Conservation (phyloP, 2,888 invertebrate species). For the Drosophila maculinotata region DNA sequence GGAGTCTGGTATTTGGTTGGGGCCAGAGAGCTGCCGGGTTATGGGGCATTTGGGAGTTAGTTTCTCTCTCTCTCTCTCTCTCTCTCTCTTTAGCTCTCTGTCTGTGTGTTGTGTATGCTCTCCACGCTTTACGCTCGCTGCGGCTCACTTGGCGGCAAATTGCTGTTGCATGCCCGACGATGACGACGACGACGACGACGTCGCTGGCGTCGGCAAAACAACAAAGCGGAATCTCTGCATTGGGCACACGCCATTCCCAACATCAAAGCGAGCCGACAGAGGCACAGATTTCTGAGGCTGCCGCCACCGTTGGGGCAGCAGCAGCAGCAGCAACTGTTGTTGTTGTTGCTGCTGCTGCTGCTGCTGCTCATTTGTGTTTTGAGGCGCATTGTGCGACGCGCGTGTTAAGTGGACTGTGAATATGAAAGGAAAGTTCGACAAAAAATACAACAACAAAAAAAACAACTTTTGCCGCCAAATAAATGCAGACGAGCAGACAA, state of each 20-base stretch:
- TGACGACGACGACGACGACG: slow-evolving; percentile 46
- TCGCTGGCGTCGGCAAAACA: slow-evolving; percentile 75
- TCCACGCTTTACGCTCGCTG: slow-evolving; percentile 56
- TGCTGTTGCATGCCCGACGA: slow-evolving; percentile 73
- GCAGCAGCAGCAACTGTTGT: slow-evolving; percentile 48
- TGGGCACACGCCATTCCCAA: slow-evolving; percentile 85
- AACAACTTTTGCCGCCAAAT: slow-evolving; percentile 75
- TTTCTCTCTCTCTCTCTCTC: slow-evolving; percentile 22
- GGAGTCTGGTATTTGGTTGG: slow-evolving; percentile 2
- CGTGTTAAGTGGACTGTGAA: slow-evolving; percentile 83
- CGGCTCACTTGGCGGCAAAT: slow-evolving; percentile 75
- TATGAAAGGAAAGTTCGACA: slow-evolving; percentile 80
- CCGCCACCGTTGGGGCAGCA: slow-evolving; percentile 83
- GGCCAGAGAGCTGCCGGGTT: slow-evolving; percentile 8
- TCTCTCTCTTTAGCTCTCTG: slow-evolving; percentile 15
- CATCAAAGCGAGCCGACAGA: slow-evolving; percentile 83
- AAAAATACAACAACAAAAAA: slow-evolving; percentile 20
- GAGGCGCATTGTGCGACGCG: slow-evolving; percentile 81
- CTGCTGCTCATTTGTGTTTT: slow-evolving; percentile 78
- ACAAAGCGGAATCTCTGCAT: slow-evolving; percentile 85
- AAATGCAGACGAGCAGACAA: slow-evolving; percentile 65
- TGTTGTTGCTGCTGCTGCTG: slow-evolving; percentile 19
- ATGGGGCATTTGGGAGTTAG: slow-evolving; percentile 36
- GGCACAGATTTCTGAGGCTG: slow-evolving; percentile 85
- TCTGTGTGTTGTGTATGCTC: slow-evolving; percentile 41